phyloP scores from a whole-genome alignment of 2,797 vertebrate species.

The Anniella stebbinsi region DNA sequence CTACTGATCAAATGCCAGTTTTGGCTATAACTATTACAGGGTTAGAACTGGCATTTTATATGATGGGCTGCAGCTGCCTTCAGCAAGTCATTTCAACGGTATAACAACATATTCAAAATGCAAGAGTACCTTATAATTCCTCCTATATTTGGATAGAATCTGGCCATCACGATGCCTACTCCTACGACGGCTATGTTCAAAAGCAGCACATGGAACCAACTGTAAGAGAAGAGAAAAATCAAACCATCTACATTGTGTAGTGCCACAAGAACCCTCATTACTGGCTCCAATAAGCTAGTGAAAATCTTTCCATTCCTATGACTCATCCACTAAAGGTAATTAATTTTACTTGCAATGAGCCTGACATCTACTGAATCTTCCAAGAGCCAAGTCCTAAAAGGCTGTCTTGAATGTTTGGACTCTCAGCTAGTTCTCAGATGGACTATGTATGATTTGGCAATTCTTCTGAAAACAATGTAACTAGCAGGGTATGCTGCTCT shows the following conservation, averaged over 20 bases:
- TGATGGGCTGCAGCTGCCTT: background rate
- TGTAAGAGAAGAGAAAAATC: slow-evolving; percentile 63
- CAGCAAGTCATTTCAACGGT: slow-evolving; percentile 14
- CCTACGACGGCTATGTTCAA: slow-evolving; percentile 89
- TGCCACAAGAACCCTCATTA: slow-evolving; percentile 36
- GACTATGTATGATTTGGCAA: slow-evolving; percentile 45
- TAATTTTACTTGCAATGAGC: slow-evolving; percentile 46
- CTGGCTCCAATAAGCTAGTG: slow-evolving; percentile 37
- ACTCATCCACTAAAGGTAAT: slow-evolving; percentile 47
- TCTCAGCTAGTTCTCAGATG: slow-evolving; percentile 52
- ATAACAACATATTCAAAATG: background rate
- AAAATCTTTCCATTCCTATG: slow-evolving; percentile 38
- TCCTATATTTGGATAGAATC: slow-evolving; percentile 95
- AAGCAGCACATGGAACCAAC: slow-evolving; percentile 87
- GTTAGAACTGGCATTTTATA: background rate
- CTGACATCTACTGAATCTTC: slow-evolving; percentile 43
- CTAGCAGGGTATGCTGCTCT: background rate
- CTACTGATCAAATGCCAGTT: background rate
- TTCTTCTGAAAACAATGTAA: slow-evolving; percentile 32
- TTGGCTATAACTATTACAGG: background rate
- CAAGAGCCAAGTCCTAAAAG: slow-evolving; percentile 39
- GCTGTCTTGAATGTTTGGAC: slow-evolving; percentile 41
- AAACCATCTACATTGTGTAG: slow-evolving; percentile 40
- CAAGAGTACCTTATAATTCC: slow-evolving; percentile 90
- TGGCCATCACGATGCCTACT: slow-evolving; percentile 89